Base-by-base conservation (phyloP, 2,113 vertebrate species). In the Bucco capensis region DNA sequence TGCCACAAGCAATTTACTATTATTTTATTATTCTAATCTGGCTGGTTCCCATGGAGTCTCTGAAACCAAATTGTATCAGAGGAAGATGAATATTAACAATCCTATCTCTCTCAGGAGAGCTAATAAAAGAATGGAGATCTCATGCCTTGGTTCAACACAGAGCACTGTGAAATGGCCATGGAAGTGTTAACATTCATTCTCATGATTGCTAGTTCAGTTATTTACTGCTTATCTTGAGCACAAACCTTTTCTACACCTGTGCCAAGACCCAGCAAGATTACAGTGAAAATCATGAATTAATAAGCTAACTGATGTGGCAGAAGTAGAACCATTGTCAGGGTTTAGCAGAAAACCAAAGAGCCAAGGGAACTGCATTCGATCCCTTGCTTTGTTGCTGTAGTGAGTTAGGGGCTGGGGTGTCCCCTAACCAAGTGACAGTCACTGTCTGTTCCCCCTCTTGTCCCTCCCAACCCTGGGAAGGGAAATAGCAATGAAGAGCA, bases 1-100 rank as follows among this genome's bases (percentile, higher is more conserved):
- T 94, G 95, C 96, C 94, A 83, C 35, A 47, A 95, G 96, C 95
- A 90, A 88, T 95, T 94, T 96, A 71, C 89, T 92, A 19, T 95
- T 91, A 93, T 96, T 94, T 90, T 95, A 93, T 96, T 95, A 96
- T 95, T 96, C 89, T 96, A 72, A 94, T 96, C 74, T 88, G 62
- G 8, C 73, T 76, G 81, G 86, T 95, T 95, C 94, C 93, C 92
- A 82, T 93, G 95, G 91, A 94, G 89, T 80, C 50, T 91, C 80
- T 90, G 90, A 93, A 93, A 92, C 38, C 56, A 96, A 95, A 94
- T 96, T 16, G 2, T 72, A 95, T 95, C 87, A 94, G 37, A 89
- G 49, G 87, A 89, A 92, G 89, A 97, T 91, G 74, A 95, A 96
- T 96, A 95, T 90, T 95, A 92, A 93, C 57, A 76, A 49, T 44